These are phyloP conservation scores for Acleris emargana DNA, from an alignment of 2,888 invertebrate genomes.

Conservation along the genomic window DNA sequence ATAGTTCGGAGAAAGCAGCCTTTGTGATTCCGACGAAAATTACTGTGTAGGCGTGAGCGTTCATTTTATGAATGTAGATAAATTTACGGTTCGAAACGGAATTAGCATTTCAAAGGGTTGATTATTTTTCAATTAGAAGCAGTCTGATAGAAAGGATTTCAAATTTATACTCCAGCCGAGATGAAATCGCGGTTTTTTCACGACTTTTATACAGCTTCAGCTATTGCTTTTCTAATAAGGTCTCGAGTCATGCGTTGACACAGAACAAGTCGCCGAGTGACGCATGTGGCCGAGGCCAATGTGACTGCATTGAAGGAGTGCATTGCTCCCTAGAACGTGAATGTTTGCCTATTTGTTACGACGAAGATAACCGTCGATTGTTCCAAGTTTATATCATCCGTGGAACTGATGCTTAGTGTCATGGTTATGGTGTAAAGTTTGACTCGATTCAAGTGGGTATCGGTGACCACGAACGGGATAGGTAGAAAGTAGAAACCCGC, in stretches of 20 bases:
- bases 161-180: not conserved
- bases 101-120: conserved; percentile 28
- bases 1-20: conserved; percentile 34
- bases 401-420: not conserved
- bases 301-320: conserved; percentile 54
- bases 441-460: not conserved
- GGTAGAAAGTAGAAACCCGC: too few species aligned
- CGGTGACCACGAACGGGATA: not conserved
- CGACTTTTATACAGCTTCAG: not conserved
- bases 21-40: conserved; percentile 18
- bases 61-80: conserved; percentile 17
- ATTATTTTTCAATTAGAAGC: conserved; percentile 17
- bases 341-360: conserved; percentile 58
- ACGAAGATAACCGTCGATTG: conserved; percentile 59
- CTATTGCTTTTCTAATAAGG: conserved; percentile 36
- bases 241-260: conserved; percentile 22
- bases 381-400: conserved; percentile 15
- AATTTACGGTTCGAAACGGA: conserved; percentile 11
- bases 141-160: not conserved
- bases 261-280: conserved; percentile 47
- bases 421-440: not conserved
- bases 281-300: conserved; percentile 54
- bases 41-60: conserved; percentile 24
- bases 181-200: not conserved
- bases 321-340: conserved; percentile 60